Percentiles rank a stretch among this genome's conserved stretches.
Evolutionary conservation across 2,797 vertebrate species (phyloP).

Genomic region (Hemibagrus guttatus): DNA sequence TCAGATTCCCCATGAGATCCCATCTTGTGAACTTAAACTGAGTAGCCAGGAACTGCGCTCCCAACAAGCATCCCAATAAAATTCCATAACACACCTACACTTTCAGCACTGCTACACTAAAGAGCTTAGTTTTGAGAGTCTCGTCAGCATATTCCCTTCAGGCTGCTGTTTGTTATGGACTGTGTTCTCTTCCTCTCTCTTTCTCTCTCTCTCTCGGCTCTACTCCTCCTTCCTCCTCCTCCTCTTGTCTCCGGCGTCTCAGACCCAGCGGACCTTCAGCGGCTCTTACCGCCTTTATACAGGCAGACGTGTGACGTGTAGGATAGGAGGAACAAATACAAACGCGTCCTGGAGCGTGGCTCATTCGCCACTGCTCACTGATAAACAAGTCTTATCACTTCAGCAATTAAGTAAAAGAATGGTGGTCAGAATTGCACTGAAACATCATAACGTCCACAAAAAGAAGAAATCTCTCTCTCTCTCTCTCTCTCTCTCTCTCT

Average conservation of each 20-base stretch:
- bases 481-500: too few relatives aligned
- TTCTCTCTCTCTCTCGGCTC: background rate
- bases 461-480: background rate
- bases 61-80: constrained; percentile 63
- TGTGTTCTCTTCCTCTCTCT: background rate
- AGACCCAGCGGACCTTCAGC: constrained; percentile 27
- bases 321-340: constrained; percentile 19
- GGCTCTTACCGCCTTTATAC: constrained; percentile 32
- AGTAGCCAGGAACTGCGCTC: constrained; percentile 71
- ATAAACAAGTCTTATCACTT: constrained; percentile 26
- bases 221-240: constrained; percentile 9
- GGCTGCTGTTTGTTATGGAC: background rate
- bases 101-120: constrained; percentile 42
- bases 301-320: constrained; percentile 34
- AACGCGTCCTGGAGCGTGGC: background rate
- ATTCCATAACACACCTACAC: constrained; percentile 72
- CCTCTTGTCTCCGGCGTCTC: constrained; percentile 13
- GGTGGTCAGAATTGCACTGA: background rate
- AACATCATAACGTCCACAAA: background rate
- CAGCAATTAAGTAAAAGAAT: background rate
- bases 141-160: constrained; percentile 22
- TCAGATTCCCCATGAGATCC: constrained; percentile 75
- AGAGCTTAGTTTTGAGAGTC: background rate
- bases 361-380: background rate
- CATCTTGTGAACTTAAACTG: constrained; percentile 74